Conservation (phyloP, 2,113 vertebrate genomes). For the Apteryx mantelli region DNA sequence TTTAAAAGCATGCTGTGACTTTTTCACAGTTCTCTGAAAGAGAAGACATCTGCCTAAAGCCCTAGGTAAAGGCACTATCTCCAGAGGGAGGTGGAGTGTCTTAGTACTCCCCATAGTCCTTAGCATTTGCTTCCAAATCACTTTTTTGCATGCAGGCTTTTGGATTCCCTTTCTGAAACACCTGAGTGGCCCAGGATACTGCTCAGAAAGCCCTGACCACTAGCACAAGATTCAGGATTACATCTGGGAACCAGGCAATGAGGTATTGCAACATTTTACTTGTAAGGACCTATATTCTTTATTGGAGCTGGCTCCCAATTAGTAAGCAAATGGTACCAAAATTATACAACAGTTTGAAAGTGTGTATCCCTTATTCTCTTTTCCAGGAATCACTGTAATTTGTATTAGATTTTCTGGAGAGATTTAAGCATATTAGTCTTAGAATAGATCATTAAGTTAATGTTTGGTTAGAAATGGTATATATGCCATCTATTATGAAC, state of each 20-base stretch:
- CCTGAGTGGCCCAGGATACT: background rate
- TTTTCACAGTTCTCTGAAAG: background rate
- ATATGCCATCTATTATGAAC: background rate
- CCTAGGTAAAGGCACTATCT: background rate
- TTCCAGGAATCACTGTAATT: background rate
- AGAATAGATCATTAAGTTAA: background rate
- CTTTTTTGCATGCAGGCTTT: background rate
- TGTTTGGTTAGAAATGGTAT: background rate
- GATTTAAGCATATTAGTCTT: background rate
- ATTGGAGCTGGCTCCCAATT: background rate
- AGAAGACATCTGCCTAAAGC: background rate
- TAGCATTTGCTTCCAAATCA: background rate
- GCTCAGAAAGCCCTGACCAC: background rate
- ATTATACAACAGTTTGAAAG: background rate
- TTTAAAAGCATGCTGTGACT: background rate
- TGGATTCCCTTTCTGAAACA: background rate
- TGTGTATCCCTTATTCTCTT: background rate
- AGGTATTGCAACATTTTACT: background rate
- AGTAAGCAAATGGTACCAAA: background rate
- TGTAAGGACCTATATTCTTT: background rate
- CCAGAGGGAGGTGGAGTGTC: background rate
- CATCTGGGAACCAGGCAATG: background rate
- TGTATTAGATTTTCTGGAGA: background rate
- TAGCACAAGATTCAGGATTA: background rate
- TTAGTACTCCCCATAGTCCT: background rate